phyloP scores from a whole-genome alignment of 2,113 vertebrate genomes.

The Centropus bengalensis region DNA sequence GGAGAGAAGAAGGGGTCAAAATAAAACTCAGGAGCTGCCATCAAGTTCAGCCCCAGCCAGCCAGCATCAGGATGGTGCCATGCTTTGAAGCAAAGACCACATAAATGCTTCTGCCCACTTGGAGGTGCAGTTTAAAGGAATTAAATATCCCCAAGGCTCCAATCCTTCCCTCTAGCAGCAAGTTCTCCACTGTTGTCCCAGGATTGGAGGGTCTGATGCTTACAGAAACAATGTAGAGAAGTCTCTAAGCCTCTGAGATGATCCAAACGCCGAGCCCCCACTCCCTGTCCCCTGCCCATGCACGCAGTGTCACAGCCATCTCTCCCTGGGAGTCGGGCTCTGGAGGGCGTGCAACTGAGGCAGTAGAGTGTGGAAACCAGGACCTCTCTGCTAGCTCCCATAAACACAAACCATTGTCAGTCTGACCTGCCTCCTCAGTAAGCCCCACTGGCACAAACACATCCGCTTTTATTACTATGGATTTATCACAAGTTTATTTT shows the following conservation, averaged over 20 bases:
- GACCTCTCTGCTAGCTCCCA: too few relatives aligned
- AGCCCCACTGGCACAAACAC: not conserved
- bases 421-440: not conserved
- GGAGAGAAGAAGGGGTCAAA: not conserved
- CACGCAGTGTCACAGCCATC: not conserved
- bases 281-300: not conserved
- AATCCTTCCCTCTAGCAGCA: not conserved
- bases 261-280: accelerated
- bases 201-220: not conserved
- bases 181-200: not conserved
- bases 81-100: not conserved
- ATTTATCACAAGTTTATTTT: not conserved
- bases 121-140: not conserved
- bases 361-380: not conserved
- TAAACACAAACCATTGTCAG: too few relatives aligned
- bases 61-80: not conserved
- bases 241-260: not conserved
- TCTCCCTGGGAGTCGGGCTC: not conserved
- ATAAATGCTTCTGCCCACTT: not conserved
- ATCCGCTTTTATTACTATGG: not conserved
- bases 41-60: not conserved
- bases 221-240: not conserved
- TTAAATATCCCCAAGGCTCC: not conserved
- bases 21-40: not conserved
- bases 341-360: not conserved